Base-by-base conservation (phyloP, 2,888 invertebrate species). In the Xestia ashworthii region DNA sequence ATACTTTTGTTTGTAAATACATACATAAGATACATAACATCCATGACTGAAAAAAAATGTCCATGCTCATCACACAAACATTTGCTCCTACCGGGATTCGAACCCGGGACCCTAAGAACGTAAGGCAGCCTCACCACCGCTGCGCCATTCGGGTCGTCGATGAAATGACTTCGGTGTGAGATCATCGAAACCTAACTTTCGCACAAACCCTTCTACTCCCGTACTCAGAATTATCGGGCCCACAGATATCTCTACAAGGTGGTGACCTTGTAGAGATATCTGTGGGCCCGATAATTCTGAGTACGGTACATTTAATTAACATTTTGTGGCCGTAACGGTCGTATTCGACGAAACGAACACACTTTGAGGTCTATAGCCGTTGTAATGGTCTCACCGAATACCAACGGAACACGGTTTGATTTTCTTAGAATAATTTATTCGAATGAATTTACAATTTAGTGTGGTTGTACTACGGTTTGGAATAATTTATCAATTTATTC, bases 261-360 rank as follows among this genome's bases (percentile, higher is more conserved):
- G n/a, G n/a, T n/a, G n/a, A 78, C 19, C 22, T 78, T 79, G 65
- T 69, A 22, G 65, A 66, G 79, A 55, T 58, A 6, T 58, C 81
- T 75, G 75, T 74, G 74, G 62, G 25, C 46, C 14, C 64, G 60
- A 73, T 74, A 77, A 85, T 85, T 83, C 82, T 82, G 74, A 78
- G 82, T 83, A 85, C 83, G 82, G 82, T 85, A 83, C 82, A 85
- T 78, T 85, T 83, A 85, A 83, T 83, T 83, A 83, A 77, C 83
- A 83, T 85, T 83, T 85, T 74, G 82, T 48, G 83, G 85, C 11
- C 55, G 65, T 74, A 72, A 64, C 41, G 46, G 69, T 22, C 71
- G 58, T 70, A 77, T 81, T 82, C 85, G 58, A 70, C 70, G 85
- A 83, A 77, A 82, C 82, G 73, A 85, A 85, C 78, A 74, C 74